Base-by-base conservation (phyloP, 2,888 invertebrate species). In the Thera obeliscata region DNA sequence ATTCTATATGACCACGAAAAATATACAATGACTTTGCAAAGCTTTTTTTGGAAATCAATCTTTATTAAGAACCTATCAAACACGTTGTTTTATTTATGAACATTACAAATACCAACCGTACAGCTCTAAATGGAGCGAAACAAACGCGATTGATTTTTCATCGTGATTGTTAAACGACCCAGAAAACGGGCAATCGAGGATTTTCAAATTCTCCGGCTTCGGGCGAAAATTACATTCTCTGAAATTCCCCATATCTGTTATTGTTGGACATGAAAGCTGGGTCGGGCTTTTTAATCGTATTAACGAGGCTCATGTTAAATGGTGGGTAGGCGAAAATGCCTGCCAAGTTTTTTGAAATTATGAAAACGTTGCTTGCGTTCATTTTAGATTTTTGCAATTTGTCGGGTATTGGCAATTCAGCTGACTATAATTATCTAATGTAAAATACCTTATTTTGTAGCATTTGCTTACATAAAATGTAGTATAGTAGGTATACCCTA, bases 101-200 rank as follows among this genome's bases (percentile, higher is more conserved):
- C 22, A 22, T 7, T 50, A 50, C 12, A 50, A 50, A 12, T 50
- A 50, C 50, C 50, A 33, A 33, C 7, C 7, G 22, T 6, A 8
- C 50, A 50, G 50, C 8, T 50, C 22, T 11, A 50, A 69, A 67
- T 64, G 66, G 56, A 66, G 50, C 66, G 67, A 68, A 76, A 49
- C 36, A 76, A 76, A 67, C 71, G 56, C 69, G 74, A 79, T 81
- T 78, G 83, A 85, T 87, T 84, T 84, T 85, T 82, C 83, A 86
- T 82, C 81, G 74, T 69, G 67, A 81, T 81, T 85, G 85, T 77
- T 84, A 81, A 90, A 88, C 82, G 87, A 87, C 76, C 80, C 80
- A 73, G 83, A 88, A 87, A 85, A 83, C 78, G 56, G 22, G 50
- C 50, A 50, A 59, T 12, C 36, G n/a, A 38, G 48, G 48, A 6